Evolutionary conservation across 2,797 vertebrate genomes (phyloP).

Genomic region (Zalophus californianus): DNA sequence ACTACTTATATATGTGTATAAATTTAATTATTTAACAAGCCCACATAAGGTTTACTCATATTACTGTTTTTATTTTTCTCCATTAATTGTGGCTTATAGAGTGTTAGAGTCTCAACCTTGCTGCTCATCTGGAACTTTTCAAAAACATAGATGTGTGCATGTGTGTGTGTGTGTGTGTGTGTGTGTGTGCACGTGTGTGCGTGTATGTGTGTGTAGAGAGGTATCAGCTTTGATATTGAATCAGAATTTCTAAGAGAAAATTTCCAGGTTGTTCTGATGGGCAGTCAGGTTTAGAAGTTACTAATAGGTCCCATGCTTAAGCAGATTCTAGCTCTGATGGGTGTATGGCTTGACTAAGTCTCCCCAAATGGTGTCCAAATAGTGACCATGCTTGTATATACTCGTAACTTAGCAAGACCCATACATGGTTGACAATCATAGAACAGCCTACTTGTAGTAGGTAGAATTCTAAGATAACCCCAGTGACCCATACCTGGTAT

Average conservation of each 20-base stretch:
- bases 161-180: too few relatives aligned
- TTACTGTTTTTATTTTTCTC: slow-evolving; percentile 5
- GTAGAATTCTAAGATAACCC: neutral
- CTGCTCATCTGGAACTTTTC: neutral
- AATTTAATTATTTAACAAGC: slow-evolving; percentile 48
- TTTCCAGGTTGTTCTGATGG: neutral
- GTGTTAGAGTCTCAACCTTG: neutral
- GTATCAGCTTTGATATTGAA: neutral
- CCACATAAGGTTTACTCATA: neutral
- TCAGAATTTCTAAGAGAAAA: slow-evolving; percentile 30
- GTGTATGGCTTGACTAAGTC: neutral
- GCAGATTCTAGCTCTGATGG: neutral
- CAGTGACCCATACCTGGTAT: neutral
- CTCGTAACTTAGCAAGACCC: neutral
- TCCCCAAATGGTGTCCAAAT: neutral
- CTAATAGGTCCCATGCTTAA: neutral
- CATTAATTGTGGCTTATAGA: neutral
- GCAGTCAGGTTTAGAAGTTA: neutral
- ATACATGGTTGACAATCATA: neutral
- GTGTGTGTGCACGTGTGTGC: neutral
- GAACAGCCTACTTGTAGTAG: neutral
- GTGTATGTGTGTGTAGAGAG: neutral
- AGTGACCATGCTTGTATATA: neutral
- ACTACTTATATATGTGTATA: neutral
- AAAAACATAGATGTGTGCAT: neutral